Conservation (phyloP, 2,888 invertebrate genomes). For the Cantharis lateralis region DNA sequence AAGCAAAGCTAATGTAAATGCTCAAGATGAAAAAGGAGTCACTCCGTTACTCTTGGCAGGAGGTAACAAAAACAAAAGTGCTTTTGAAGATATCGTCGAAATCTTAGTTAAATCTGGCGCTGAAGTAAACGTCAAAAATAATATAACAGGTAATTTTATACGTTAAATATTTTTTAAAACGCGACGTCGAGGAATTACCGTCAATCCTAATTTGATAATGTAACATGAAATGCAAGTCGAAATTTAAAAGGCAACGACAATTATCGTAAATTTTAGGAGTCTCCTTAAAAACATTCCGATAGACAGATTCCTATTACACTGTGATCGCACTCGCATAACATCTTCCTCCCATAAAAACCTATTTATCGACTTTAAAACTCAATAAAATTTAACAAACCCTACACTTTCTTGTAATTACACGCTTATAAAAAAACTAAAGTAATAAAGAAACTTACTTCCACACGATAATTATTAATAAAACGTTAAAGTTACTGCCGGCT, state of each 20-base stretch:
- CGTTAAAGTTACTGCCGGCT: background rate
- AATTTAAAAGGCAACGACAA: background rate
- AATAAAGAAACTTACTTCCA: background rate
- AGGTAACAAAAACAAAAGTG: slow-evolving; percentile 40
- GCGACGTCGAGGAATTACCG: background rate
- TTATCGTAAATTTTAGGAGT: background rate
- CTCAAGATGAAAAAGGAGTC: slow-evolving; percentile 48
- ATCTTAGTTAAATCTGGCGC: slow-evolving; percentile 47
- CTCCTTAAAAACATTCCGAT: background rate
- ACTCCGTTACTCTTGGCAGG: slow-evolving; percentile 54
- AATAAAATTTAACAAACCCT: background rate
- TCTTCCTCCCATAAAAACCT: background rate
- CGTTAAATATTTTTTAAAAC: background rate
- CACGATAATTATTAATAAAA: background rate
- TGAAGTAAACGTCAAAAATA: slow-evolving; percentile 39
- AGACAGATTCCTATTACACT: background rate
- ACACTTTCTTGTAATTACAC: background rate
- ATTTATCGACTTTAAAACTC: background rate
- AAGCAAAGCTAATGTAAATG: slow-evolving; percentile 48
- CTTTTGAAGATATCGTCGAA: slow-evolving; percentile 49
- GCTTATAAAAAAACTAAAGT: background rate
- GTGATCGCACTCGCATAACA: background rate
- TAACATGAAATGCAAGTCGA: background rate
- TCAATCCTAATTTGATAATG: background rate
- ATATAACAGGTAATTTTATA: slow-evolving; percentile 22